Base-by-base conservation (phyloP, 2,888 invertebrate genomes). In the Subacronicta megacephala region DNA sequence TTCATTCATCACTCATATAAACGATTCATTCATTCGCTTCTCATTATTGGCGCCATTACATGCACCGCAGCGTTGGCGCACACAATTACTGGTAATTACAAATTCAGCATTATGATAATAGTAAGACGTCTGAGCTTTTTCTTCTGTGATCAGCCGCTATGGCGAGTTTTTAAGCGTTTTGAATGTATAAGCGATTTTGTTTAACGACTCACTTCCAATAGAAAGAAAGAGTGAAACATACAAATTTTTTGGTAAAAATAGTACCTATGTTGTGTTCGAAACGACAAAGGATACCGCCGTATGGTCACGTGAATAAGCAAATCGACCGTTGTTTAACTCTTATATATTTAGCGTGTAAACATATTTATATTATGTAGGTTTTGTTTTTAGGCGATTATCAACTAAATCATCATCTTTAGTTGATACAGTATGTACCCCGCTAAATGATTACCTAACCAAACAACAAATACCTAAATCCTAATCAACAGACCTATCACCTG, bases 1-100 rank as follows among this genome's bases (percentile, higher is more conserved):
- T 72, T 70, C 82, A 82, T 81, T 83, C 80, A 79, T 77, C 54
- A 36, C 45, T 71, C 61, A 55, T 47, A 57, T 78, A 77, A 81
- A 83, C 62, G 68, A 78, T 83, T 85, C 82, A 85, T 85, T 85
- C 82, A 85, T 82, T 82, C 78, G 61, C 62, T 59, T 56, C 63
- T 51, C 44, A 53, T 62, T 62, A 67, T 53, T 46, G 62, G 54
- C 65, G 56, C 68, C 50, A 62, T 62, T 60, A 62, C 46, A 47
- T 23, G 52, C 52, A 46, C 46, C 45, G 60, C 59, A 44, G 59
- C 63, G 49, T 62, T 65, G 40, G 40, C 45, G 62, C 54, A 49
- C 53, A 60, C 60, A 77, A 76, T 70, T 62, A 73, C 49, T 47
- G 54, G 54, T 74, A 77, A 84, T 82, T 83, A 82, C 47, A 73